Evolutionary conservation across 2,888 invertebrate species (phyloP).

Genomic region (Ceramica pisi): DNA sequence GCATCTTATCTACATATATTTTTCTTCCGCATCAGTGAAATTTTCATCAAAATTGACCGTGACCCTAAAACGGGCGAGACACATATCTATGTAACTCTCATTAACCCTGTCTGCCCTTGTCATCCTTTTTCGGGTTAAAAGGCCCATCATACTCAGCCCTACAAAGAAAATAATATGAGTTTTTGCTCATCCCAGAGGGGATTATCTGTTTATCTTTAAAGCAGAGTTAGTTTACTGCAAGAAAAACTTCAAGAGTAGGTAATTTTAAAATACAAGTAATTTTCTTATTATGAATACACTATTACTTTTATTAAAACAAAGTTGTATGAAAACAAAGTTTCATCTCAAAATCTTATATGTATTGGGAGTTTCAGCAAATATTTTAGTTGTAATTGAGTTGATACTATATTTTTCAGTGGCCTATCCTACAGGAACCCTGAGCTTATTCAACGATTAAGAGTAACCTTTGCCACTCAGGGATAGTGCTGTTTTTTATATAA

Average conservation of each 20-base stretch:
- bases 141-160: slow-evolving; percentile 8
- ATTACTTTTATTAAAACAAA: not conserved
- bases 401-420: not conserved
- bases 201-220: slow-evolving; percentile 26
- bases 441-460: too few relatives aligned
- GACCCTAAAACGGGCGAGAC: slow-evolving; percentile 17
- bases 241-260: not conserved
- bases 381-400: too few relatives aligned
- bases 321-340: not conserved
- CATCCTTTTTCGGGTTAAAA: slow-evolving; percentile 42
- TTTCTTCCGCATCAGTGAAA: slow-evolving; percentile 24
- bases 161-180: slow-evolving; percentile 30
- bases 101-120: slow-evolving; percentile 54
- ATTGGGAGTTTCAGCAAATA: not conserved
- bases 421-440: not conserved
- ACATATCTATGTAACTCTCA: slow-evolving; percentile 38
- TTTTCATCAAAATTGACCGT: slow-evolving; percentile 24
- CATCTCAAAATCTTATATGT: not conserved
- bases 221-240: slow-evolving; percentile 15
- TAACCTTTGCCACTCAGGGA: too few relatives aligned
- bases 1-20: slow-evolving; percentile 8
- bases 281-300: slow-evolving; percentile 1
- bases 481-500: too few relatives aligned
- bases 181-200: slow-evolving; percentile 7
- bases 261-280: slow-evolving; percentile 9